Conservation (phyloP, 2,797 vertebrate species). For the Hippopotamyrus pictus region DNA sequence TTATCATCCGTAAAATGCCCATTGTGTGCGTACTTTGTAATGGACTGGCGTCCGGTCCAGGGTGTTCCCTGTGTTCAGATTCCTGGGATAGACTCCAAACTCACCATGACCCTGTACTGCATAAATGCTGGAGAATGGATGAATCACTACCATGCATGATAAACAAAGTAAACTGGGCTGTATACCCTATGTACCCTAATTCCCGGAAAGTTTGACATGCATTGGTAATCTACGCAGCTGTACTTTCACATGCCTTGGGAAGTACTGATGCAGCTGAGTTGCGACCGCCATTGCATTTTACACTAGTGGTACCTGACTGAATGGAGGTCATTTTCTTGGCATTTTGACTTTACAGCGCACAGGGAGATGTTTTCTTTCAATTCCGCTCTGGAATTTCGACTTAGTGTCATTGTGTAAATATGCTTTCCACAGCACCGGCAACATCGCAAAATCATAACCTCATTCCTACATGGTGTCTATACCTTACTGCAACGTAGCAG, state of each 20-base stretch:
- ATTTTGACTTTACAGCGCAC: background rate
- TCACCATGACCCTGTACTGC: background rate
- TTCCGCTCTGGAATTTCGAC: background rate
- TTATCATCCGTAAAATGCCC: background rate
- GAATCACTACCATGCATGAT: background rate
- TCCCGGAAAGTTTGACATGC: background rate
- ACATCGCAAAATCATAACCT: background rate
- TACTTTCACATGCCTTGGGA: background rate
- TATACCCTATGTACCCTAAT: background rate
- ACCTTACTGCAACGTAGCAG: background rate
- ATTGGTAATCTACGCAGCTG: background rate
- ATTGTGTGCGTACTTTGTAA: background rate
- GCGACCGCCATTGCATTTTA: background rate
- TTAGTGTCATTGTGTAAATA: background rate
- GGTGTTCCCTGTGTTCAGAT: background rate
- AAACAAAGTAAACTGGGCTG: background rate
- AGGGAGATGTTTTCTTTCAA: background rate
- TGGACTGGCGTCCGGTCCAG: background rate
- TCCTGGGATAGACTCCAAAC: background rate
- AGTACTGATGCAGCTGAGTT: background rate
- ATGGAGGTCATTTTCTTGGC: background rate
- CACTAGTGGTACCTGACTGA: background rate
- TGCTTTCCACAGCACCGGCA: background rate
- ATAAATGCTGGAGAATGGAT: background rate
- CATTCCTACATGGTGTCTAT: background rate